Conservation (phyloP, 2,113 vertebrate genomes). For the Ivindomyrus marchei region DNA sequence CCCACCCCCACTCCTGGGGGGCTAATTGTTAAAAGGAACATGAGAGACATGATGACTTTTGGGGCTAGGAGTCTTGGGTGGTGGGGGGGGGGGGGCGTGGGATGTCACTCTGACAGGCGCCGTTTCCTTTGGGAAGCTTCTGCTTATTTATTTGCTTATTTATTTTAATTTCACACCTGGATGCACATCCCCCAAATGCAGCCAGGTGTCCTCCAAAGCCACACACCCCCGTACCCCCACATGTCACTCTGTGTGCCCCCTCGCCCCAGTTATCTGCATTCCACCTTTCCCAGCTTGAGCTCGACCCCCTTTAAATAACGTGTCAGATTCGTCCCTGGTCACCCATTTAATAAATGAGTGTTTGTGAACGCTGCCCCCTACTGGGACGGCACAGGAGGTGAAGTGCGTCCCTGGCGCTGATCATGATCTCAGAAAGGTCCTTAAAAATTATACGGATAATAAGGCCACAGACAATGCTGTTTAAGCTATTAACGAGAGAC, state of each 20-base stretch:
- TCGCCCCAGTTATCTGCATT: constrained; percentile 1
- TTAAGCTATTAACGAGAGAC: background rate
- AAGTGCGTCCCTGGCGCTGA: background rate
- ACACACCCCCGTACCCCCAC: constrained; percentile 5
- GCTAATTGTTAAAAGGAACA: background rate
- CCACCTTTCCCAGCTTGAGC: background rate
- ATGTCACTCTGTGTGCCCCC: background rate
- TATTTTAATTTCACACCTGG: constrained; percentile 58
- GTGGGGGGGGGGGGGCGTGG: background rate
- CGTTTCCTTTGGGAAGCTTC: constrained; percentile 31
- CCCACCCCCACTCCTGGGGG: background rate
- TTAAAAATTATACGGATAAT: background rate
- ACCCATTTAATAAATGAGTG: background rate
- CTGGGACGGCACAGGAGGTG: background rate
- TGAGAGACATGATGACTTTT: background rate
- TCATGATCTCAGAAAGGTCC: background rate
- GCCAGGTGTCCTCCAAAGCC: constrained; percentile 39
- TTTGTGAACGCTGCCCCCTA: background rate
- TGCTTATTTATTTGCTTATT: constrained; percentile 26
- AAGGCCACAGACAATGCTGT: background rate
- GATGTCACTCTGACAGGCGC: constrained; percentile 37
- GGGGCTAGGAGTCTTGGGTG: background rate
- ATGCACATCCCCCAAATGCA: constrained; percentile 49
- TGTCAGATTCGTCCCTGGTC: background rate
- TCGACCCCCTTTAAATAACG: background rate